A percentile compares a stretch with the other conserved stretches of the same genome.
Evolutionary conservation across 2,888 invertebrate genomes (phyloP).

Genomic region (Lydus trimaculatus): DNA sequence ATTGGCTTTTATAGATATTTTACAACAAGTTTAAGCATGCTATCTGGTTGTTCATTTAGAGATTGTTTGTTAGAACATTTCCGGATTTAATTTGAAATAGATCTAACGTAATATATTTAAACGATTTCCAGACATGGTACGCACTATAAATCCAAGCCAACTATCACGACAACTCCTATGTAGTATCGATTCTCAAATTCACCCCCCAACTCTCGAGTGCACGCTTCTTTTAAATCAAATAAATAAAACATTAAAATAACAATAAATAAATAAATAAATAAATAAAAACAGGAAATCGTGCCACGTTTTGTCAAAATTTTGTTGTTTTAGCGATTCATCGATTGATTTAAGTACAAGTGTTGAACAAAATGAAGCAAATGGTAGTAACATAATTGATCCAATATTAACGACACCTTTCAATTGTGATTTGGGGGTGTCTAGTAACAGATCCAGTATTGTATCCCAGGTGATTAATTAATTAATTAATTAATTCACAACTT

Average conservation of each 20-base stretch:
- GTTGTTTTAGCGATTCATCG: conserved; percentile 64
- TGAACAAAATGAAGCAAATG: conserved; percentile 58
- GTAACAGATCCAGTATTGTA: conserved; percentile 67
- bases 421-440: conserved; percentile 68
- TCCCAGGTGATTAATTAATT: conserved; percentile 60
- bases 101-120: neutral
- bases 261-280: neutral
- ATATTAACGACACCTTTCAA: conserved; percentile 66
- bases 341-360: conserved; percentile 66
- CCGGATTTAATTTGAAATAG: neutral
- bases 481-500: neutral
- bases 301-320: conserved; percentile 19
- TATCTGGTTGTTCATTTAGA: neutral
- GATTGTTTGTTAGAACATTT: neutral
- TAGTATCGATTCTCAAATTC: conserved; percentile 5
- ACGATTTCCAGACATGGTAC: conserved; percentile 10
- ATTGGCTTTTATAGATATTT: neutral
- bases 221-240: neutral
- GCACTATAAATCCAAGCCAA: conserved; percentile 4
- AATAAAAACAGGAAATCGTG: conserved; percentile 3
- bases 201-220: conserved; percentile 1
- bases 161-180: conserved; percentile 7
- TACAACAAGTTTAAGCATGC: neutral
- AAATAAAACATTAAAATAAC: neutral
- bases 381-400: conserved; percentile 47